Evolutionary conservation across 1,140 invertebrate genomes (phyloP), one percentile per base, ranked within the genome.

Genomic region (Aphelenchoides avenae): DNA sequence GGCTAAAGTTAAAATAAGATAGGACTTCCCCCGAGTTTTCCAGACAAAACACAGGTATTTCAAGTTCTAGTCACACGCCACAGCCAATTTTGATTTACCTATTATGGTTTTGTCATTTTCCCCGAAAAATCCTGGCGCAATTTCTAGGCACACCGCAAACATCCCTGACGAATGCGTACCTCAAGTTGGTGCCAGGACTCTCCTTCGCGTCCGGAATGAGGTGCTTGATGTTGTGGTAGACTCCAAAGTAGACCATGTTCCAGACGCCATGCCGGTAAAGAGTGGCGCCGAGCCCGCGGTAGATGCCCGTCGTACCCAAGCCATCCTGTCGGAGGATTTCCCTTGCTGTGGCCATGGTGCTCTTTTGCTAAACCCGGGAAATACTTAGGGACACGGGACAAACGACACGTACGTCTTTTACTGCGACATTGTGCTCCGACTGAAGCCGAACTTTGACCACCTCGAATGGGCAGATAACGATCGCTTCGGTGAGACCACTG

Each of bases 201-300:
- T n/a, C n/a, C n/a, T n/a, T n/a, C n/a, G n/a, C n/a, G n/a, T n/a
- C n/a, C n/a, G n/a, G n/a, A n/a, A n/a, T n/a, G n/a, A n/a, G n/a
- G 39, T 83, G 84, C 81, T 89, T 91, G 1, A 91, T 84, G 60
- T 87, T 89, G 81, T 92, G 88, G 79, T 93, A 93, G 77, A 91
- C 89, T 27, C 90, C 88, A 73, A 94, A 93, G 77, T 93, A 93
- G 43, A 91, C 83, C 83, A 87, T 87, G 78, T 94, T 94, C 73
- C 91, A 93, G 2, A 89, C 80, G 0, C 88, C 88, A 80, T 93
- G 90, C 71, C 90, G 83, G 6, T 84, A 84, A 68, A 91, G 83
- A 2, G 90, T 94, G 0, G 89, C 86, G 0, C 87, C 86, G 0
- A 93, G 73, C n/a, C 89, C 90, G 79, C 89, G 89, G 73, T 89